A percentile compares a stretch with the other conserved stretches of the same genome.
Evolutionary conservation across 1,140 invertebrate genomes (phyloP).

Genomic region (Papilio aristodemus): DNA sequence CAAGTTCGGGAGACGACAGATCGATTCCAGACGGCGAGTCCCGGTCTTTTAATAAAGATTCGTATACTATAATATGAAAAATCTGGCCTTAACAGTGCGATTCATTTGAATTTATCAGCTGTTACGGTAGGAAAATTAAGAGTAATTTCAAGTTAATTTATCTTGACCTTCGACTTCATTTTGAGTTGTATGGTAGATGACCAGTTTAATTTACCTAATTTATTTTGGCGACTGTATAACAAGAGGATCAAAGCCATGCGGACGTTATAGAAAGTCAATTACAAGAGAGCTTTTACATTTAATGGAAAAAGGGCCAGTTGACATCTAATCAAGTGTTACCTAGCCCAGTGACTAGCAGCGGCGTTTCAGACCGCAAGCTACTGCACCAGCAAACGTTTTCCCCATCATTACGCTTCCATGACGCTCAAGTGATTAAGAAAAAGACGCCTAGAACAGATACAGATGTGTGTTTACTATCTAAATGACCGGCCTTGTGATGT

Average conservation of each 20-base stretch:
- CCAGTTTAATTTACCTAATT: no score
- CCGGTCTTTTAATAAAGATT: no score
- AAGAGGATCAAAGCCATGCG: not conserved
- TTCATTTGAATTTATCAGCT: no score
- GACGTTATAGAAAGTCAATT: not conserved
- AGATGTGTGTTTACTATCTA: conserved; percentile 16
- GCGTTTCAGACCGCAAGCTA: conserved; percentile 12
- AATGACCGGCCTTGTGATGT: conserved; percentile 20
- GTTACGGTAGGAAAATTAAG: no score
- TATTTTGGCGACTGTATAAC: not conserved
- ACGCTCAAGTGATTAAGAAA: conserved; percentile 20
- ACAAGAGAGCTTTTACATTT: not conserved
- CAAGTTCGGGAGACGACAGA: no score
- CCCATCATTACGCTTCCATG: not conserved
- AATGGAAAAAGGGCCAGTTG: conserved; percentile 8
- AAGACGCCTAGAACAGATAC: not conserved
- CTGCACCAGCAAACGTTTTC: conserved; percentile 24
- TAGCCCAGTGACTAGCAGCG: conserved; percentile 18
- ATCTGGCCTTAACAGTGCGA: no score
- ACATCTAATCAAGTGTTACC: conserved; percentile 20
- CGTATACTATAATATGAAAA: no score
- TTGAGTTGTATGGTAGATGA: no score
- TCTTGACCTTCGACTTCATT: no score
- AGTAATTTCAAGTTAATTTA: no score
- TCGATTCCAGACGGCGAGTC: no score